Evolutionary conservation across 2,797 vertebrate genomes (phyloP), one percentile per base, ranked within the genome.

Genomic region (Choloepus didactylus): DNA sequence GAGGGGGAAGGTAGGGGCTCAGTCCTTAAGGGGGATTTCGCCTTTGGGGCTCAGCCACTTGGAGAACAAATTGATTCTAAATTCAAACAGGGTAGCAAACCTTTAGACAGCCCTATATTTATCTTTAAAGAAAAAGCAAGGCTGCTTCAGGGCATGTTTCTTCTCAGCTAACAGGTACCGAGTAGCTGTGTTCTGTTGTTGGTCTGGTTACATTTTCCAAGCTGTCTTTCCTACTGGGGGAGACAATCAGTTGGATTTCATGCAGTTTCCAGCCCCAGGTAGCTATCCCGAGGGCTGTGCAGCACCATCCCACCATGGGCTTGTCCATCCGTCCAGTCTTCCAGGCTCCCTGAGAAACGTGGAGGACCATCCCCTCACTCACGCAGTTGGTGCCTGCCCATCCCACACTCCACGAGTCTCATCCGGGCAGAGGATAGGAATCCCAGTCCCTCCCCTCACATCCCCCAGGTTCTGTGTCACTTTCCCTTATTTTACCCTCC

Each of bases 381-480:
- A 23, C 27, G 29, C 60, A 64, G 25, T 29, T 64, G 0, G 46
- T 27, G 6, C 9, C n/a, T 7, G 15, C 31, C 1, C 19, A 8
- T 9, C 6, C 46, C 25, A 5, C 2, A 0, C 41, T 10, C 31
- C 62, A 18, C 11, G 12, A 9, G 9, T 4, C 19, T 59, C 3
- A 14, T 2, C 3, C 3, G 6, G 38, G 69, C 76, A 56, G 31
- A 35, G 62, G 59, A 35, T 0, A 16, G 72, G 15, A 49, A 9
- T 29, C 21, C 46, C 3, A 51, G 27, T 6, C 29, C 8, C 18
- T n/a, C 23, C 25, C 38, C 29, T 67, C 38, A 46, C 9, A 12
- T n/a, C 5, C 14, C 64, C 41, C 1, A 0, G 0, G 1, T 23
- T 69, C 12, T n/a, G 0, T 4, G 31, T 21, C 29, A 9, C 69